Base-by-base conservation (phyloP, 2,888 invertebrate species). In the Drosophila vallismaia region DNA sequence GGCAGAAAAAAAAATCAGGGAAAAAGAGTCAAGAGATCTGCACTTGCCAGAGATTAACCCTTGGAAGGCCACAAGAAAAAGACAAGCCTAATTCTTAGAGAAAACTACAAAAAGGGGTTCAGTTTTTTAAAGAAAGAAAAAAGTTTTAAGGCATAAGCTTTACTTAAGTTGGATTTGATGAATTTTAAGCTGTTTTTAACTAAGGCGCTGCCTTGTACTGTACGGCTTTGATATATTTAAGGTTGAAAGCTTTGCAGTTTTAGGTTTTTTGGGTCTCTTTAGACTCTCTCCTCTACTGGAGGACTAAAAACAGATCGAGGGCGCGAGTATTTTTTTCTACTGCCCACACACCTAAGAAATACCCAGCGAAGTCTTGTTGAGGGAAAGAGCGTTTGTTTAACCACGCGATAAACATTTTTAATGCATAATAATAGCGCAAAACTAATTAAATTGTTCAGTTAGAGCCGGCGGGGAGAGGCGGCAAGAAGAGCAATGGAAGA, bases 321-420 rank as follows among this genome's bases (percentile, higher is more conserved):
- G 33, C 50, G 38, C 1, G 33, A n/a, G 4, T 33, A 12, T n/a
- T 42, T 38, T 4, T 14, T 49, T 5, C n/a, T 10, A n/a, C 19
- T 33, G 51, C 71, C 58, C 64, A 70, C 74, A 63, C 72, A 53
- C 31, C 53, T 42, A n/a, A 10, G 28, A 38, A 24, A 28, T 8
- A 26, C 28, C 36, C 42, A 36, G 59, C 48, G 52, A 59, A 59
- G 53, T 74, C 72, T 72, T 26, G 68, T 74, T 67, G 67, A 48
- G 59, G 7, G 58, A 48, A 73, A 72, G 56, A 62, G 67, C 54
- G 74, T 72, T 72, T 73, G 75, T 51, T 55, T 53, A 74, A 75
- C 74, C 74, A 74, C 74, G 74, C 74, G 75, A 74, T 75, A 70
- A 75, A 74, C 74, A 68, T 72, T 66, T 72, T 72, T 72, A 72